phyloP scores from a whole-genome alignment of 2,888 invertebrate genomes.

The Rhimphoctona megacephalus region DNA sequence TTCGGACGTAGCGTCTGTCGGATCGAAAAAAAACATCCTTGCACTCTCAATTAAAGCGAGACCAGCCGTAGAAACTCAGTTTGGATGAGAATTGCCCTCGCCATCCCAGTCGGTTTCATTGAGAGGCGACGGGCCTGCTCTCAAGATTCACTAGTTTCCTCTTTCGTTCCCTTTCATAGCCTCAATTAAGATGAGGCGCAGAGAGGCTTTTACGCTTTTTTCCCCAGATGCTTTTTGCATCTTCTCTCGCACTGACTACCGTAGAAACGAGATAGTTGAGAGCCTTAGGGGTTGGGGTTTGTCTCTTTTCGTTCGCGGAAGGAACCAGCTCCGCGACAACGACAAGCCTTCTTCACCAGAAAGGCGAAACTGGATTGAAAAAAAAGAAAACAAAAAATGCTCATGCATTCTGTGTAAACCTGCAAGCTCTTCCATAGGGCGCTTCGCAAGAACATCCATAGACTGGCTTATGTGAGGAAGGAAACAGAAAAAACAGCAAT shows the following conservation, averaged over 20 bases:
- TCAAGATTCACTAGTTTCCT: constrained; percentile 60
- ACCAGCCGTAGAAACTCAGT: constrained; percentile 43
- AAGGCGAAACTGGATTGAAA: constrained; percentile 33
- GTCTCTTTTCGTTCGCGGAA: constrained; percentile 26
- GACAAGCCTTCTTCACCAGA: constrained; percentile 20
- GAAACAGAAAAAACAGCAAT: constrained; percentile 25
- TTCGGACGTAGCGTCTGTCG: constrained; percentile 12
- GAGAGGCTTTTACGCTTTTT: constrained; percentile 58
- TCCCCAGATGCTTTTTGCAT: constrained; percentile 38
- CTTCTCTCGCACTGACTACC: constrained; percentile 23
- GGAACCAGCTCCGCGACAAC: constrained; percentile 46
- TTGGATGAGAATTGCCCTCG: constrained; percentile 19
- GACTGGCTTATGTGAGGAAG: constrained; percentile 31
- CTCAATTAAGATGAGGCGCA: constrained; percentile 63
- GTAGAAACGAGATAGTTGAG: constrained; percentile 34
- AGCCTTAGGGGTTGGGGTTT: neutral
- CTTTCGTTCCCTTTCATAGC: constrained; percentile 50
- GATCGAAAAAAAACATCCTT: constrained; percentile 68
- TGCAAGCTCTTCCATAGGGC: constrained; percentile 17
- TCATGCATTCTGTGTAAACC: constrained; percentile 22
- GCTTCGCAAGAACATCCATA: constrained; percentile 47
- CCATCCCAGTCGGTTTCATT: constrained; percentile 41
- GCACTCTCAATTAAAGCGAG: constrained; percentile 77
- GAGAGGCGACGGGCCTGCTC: constrained; percentile 30
- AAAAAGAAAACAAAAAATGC: constrained; percentile 38